Evolutionary conservation across 1,140 invertebrate species (phyloP).

Genomic region (Tetramorium parvispinum): DNA sequence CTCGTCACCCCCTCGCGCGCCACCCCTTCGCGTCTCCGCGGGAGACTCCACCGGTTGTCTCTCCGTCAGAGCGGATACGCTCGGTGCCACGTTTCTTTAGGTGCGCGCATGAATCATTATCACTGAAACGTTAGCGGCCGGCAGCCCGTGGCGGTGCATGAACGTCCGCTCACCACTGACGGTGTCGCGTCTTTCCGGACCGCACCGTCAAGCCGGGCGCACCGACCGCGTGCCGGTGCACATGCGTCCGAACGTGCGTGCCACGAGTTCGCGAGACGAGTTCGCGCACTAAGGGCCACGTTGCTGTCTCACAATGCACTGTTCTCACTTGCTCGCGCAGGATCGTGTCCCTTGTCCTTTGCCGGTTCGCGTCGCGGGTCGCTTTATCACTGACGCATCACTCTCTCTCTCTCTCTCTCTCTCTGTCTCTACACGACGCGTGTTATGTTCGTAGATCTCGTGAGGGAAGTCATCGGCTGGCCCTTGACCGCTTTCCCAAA

Average conservation of each 20-base stretch:
- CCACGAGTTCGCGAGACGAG: constrained; percentile 51
- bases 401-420: no score
- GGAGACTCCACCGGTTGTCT: constrained; percentile 45
- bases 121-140: constrained; percentile 22
- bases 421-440: not conserved
- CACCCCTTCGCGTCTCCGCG: constrained; percentile 60
- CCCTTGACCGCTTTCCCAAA: constrained; percentile 32
- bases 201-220: constrained; percentile 57
- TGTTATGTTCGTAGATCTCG: not conserved
- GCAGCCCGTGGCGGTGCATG: constrained; percentile 21
- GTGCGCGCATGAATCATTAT: constrained; percentile 60
- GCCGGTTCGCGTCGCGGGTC: not conserved
- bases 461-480: not conserved
- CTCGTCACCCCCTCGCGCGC: constrained; percentile 25
- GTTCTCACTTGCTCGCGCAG: constrained; percentile 24
- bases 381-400: constrained; percentile 61
- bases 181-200: constrained; percentile 29
- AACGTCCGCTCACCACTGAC: constrained; percentile 47
- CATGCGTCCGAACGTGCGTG: constrained; percentile 49
- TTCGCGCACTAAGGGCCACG: constrained; percentile 39
- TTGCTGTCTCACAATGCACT: constrained; percentile 55
- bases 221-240: constrained; percentile 69
- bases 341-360: not conserved
- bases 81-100: constrained; percentile 62
- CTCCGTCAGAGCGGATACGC: constrained; percentile 65